These are phyloP conservation scores for Drosophila funebris DNA, from an alignment of 1,140 invertebrate genomes.

Conservation along the genomic window DNA sequence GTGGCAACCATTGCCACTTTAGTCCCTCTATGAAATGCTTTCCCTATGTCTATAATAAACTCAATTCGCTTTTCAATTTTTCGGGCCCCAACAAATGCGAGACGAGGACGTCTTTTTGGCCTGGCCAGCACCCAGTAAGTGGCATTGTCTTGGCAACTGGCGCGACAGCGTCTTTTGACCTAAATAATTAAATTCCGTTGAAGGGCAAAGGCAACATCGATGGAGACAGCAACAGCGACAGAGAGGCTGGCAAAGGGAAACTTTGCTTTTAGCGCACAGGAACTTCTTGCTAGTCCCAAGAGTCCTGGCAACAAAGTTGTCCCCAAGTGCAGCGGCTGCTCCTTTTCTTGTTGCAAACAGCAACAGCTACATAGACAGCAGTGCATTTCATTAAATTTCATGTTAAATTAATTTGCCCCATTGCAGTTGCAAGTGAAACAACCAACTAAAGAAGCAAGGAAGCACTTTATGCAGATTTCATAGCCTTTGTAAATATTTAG, in stretches of 20 bases:
- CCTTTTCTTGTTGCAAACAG: neutral
- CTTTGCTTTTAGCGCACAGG: conserved; percentile 59
- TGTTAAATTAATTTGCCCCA: conserved; percentile 77
- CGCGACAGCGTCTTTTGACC: conserved; percentile 68
- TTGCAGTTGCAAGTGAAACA: conserved; percentile 35
- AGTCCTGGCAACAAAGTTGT: conserved; percentile 37
- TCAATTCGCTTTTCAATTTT: conserved; percentile 54
- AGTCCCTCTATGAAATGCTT: conserved; percentile 25
- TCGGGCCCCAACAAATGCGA: conserved; percentile 15
- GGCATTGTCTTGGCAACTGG: conserved; percentile 72
- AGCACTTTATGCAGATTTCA: conserved; percentile 59
- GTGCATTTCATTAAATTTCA: conserved; percentile 76
- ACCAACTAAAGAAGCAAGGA: conserved; percentile 23
- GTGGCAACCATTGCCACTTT: neutral
- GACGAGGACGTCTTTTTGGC: conserved; percentile 1
- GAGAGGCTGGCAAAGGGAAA: conserved; percentile 25
- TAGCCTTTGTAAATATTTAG: conserved; percentile 75
- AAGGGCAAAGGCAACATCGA: conserved; percentile 13
- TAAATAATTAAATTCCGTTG: conserved; percentile 79
- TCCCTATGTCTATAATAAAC: conserved; percentile 62
- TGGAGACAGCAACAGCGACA: neutral
- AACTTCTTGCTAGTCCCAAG: conserved; percentile 35
- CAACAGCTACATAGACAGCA: too few species aligned
- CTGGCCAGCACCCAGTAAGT: conserved; percentile 40
- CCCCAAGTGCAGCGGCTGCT: conserved; percentile 38